Evolutionary conservation across 2,888 invertebrate genomes (phyloP), one percentile per base, ranked within the genome.

Genomic region (Tachina grossa): DNA sequence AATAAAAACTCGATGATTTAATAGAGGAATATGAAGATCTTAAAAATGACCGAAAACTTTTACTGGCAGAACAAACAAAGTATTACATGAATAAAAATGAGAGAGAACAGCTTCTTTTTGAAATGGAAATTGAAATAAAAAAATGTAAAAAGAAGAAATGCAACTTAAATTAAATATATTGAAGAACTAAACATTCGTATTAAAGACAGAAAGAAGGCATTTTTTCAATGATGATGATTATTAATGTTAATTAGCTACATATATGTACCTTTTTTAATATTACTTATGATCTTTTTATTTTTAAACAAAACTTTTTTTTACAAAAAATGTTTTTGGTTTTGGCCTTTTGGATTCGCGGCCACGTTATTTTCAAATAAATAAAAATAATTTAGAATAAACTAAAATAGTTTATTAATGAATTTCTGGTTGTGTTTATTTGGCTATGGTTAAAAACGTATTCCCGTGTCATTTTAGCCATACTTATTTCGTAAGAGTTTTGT

Each of bases 331-430:
- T n/a, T n/a, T n/a, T n/a, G n/a, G n/a, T n/a, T n/a, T n/a, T n/a
- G n/a, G n/a, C n/a, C n/a, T n/a, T n/a, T n/a, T n/a, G n/a, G n/a
- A 55, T 55, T 53, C 10, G 53, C 53, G 53, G 53, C 47, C 47
- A 47, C 47, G 47, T 65, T 45, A 22, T 47, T 65, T 19, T 31
- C 49, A 45, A 41, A 45, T 45, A 47, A 68, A 49, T 39, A 68
- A 68, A 68, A 16, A 72, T 13, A 71, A 19, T 71, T 71, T 66
- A 65, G 16, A 76, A 66, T 39, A 31, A 75, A 59, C 51, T 41
- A 49, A 75, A 75, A 75, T 75, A 75, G 41, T 65, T 51, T 51
- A 77, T 68, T 57, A 68, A 47, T 19, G 68, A 22, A 66, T 68
- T 77, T 49, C 68, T 59, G 41, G 77, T 68, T 57, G 49, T 68